A percentile compares a stretch with the other conserved stretches of the same genome.
Conservation (phyloP, 2,113 vertebrate species). For the Mus pahari region DNA sequence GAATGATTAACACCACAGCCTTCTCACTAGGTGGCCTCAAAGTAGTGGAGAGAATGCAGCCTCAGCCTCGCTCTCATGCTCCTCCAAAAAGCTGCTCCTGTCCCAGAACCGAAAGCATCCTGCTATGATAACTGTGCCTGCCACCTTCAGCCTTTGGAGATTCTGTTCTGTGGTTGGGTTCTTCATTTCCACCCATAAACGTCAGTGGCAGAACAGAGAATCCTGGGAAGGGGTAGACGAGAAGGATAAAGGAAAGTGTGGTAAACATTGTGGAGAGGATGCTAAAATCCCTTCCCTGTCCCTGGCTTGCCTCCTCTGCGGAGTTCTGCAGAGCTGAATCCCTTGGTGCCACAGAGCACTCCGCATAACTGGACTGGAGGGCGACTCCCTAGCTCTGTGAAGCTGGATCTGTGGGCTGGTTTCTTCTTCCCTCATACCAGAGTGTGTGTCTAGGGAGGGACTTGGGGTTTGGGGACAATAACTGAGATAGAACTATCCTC, state of each 20-base stretch:
- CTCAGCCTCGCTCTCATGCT: background rate
- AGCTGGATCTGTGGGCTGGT: background rate
- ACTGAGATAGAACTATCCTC: constrained; percentile 33
- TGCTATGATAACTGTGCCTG: background rate
- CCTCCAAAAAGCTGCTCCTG: background rate
- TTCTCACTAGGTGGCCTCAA: background rate
- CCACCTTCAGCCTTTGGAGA: background rate
- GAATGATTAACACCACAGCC: background rate
- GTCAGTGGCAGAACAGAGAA: background rate
- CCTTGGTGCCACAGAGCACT: fast-evolving
- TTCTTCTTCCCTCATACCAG: background rate
- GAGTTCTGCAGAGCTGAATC: background rate
- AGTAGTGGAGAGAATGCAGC: background rate
- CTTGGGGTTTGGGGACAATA: background rate
- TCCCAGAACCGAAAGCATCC: background rate
- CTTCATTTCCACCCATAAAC: background rate
- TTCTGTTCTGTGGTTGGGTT: background rate
- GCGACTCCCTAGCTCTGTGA: background rate
- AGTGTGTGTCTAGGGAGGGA: background rate
- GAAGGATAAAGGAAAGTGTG: background rate
- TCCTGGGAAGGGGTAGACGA: background rate
- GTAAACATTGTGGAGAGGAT: background rate
- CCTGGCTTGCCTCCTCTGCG: background rate
- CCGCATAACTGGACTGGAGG: background rate
- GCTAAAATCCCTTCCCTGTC: background rate